Evolutionary conservation across 2,888 invertebrate species (phyloP), one percentile per base, ranked within the genome.

Genomic region (Platerodrilus igneus): DNA sequence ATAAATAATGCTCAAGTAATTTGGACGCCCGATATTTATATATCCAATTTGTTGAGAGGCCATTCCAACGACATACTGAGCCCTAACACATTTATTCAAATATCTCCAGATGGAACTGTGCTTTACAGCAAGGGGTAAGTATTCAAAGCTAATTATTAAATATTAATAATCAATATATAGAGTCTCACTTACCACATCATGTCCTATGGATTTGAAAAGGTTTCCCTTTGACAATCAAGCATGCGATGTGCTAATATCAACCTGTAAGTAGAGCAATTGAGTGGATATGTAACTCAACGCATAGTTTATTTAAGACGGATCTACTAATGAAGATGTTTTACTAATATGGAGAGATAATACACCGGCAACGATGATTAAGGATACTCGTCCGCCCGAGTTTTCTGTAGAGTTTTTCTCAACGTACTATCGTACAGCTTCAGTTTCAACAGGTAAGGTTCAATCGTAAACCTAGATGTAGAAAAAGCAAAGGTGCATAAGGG

Each of bases 141-240:
- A n/a, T n/a, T n/a, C n/a, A n/a, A n/a, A n/a, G 4, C 6, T 16
- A 16, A 4, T n/a, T n/a, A n/a, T n/a, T n/a, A n/a, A 6, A 5
- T 19, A 8, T 19, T 5, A 6, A 5, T n/a, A 8, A 10, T 5
- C 5, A 7, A n/a, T 23, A 8, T 23, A 8, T 9, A 28, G 29
- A 13, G 4, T 28, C 7, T 7, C 29, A 4, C 15, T 28, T 11
- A 13, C 14, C 4, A 8, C 13, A 14, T 15, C 14, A 4, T 28
- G 29, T 13, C 29, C 29, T 8, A 28, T 28, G 29, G 14, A 28
- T 13, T 28, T 28, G 4, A n/a, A 8, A 8, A 28, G 9, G 4
- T 28, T 8, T 9, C 29, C 29, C 5, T 28, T 28, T 14, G 29
- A 28, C 15, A 9, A 5, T 11, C 29, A 28, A 10, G 6, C 5